These are phyloP conservation scores for Thymelicus acteon DNA, from an alignment of 2,888 invertebrate genomes.

Conservation along the genomic window DNA sequence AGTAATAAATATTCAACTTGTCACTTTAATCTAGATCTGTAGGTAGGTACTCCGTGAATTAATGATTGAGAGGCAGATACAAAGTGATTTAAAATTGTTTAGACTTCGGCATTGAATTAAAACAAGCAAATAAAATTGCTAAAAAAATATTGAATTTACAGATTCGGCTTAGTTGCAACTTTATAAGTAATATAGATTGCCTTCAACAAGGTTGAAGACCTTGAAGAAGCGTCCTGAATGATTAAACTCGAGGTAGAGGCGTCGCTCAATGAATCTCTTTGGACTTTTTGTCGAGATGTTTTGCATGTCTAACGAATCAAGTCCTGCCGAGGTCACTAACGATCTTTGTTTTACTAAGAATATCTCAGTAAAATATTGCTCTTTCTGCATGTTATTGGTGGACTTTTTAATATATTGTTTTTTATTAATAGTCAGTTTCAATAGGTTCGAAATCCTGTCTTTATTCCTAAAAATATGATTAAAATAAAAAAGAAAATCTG, in stretches of 20 bases:
- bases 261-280: slow-evolving; percentile 15
- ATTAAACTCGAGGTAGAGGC: slow-evolving; percentile 1
- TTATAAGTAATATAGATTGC: background rate
- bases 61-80: too few species aligned
- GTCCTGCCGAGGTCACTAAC: slow-evolving; percentile 18
- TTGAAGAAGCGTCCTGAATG: slow-evolving; percentile 19
- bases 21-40: too few species aligned
- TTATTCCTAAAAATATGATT: too few species aligned
- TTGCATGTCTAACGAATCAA: slow-evolving; percentile 24
- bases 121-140: too few species aligned
- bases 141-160: background rate
- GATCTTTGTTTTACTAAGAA: background rate
- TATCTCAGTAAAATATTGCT: too few species aligned
- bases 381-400: too few species aligned
- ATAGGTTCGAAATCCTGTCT: background rate
- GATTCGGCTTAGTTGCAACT: background rate
- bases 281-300: slow-evolving; percentile 29
- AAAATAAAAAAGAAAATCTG: too few species aligned
- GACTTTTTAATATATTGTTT: too few species aligned
- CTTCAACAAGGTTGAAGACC: slow-evolving; percentile 17
- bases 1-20: too few species aligned
- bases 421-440: background rate
- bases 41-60: too few species aligned
- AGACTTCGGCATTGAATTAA: too few species aligned
- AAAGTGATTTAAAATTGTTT: too few species aligned